Conservation (phyloP, 1,140 invertebrate species). For the Octopus sinensis region DNA sequence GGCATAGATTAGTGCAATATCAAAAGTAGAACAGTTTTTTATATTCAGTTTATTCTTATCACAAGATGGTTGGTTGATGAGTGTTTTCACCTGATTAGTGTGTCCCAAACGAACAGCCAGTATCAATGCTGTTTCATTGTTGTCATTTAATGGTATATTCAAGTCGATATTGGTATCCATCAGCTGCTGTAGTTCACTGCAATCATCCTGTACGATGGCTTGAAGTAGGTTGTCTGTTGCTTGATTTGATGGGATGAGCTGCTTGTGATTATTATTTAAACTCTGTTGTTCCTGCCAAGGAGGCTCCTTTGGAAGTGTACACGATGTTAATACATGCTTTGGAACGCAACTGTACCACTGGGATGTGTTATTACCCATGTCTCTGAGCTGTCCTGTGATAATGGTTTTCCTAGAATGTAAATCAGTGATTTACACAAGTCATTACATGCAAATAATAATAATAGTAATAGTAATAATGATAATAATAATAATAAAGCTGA, state of each 20-base stretch:
- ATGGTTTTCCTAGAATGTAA: too few relatives aligned
- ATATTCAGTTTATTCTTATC: conserved; percentile 34
- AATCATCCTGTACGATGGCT: conserved; percentile 25
- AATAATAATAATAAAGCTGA: too few relatives aligned
- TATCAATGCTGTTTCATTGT: conserved; percentile 36
- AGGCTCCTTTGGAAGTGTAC: background rate
- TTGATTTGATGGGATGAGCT: too few relatives aligned
- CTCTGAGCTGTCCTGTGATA: background rate
- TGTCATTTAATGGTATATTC: conserved; percentile 34
- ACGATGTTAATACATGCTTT: background rate
- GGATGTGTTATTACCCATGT: conserved; percentile 1
- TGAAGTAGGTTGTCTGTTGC: background rate
- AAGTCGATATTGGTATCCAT: conserved; percentile 24
- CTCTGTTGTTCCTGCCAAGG: background rate
- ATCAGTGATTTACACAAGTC: too few relatives aligned
- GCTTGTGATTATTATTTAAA: background rate
- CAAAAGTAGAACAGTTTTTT: conserved; percentile 35
- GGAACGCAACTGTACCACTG: conserved; percentile 6
- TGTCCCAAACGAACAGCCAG: conserved; percentile 35
- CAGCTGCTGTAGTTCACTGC: conserved; percentile 10
- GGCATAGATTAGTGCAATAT: conserved; percentile 37
- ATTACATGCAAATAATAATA: too few relatives aligned
- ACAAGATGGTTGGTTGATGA: conserved; percentile 29
- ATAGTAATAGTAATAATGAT: too few relatives aligned
- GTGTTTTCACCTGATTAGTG: conserved; percentile 30